Percentiles rank a stretch among this genome's conserved stretches.
phyloP scores from a whole-genome alignment of 2,888 invertebrate genomes.

The Antheraea assamensis region DNA sequence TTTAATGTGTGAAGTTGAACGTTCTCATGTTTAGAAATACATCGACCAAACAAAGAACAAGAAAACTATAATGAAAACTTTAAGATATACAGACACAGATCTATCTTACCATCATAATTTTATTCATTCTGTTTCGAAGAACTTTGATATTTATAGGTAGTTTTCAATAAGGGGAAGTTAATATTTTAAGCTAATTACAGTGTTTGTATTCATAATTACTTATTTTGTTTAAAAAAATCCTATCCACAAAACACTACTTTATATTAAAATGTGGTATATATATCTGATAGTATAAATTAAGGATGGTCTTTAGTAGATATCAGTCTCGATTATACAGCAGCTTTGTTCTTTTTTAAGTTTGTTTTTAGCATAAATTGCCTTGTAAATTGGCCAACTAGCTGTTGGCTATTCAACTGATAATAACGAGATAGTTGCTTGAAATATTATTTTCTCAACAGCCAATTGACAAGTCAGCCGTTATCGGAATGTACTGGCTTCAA shows the following conservation, averaged over 20 bases:
- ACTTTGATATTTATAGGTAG: background rate
- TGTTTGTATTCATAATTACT: background rate
- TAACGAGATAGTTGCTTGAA: conserved; percentile 13
- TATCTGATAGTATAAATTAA: too few species aligned
- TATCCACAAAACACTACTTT: too few species aligned
- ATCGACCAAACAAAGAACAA: too few species aligned
- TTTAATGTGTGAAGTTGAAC: too few species aligned
- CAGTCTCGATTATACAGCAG: background rate
- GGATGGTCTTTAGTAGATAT: background rate
- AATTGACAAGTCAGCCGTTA: conserved; percentile 16
- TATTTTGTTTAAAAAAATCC: background rate
- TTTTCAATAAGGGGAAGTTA: background rate
- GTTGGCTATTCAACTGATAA: conserved; percentile 1
- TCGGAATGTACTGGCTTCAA: conserved; percentile 17
- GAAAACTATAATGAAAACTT: too few species aligned
- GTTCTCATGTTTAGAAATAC: too few species aligned
- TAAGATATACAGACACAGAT: too few species aligned
- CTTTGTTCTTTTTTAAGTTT: background rate
- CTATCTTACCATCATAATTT: too few species aligned
- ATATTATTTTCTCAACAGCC: conserved; percentile 16
- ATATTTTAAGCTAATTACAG: background rate
- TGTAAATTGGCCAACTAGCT: background rate
- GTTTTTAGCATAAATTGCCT: background rate
- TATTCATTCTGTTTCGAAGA: too few species aligned
- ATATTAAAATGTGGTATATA: too few species aligned